Evolutionary conservation across 2,888 invertebrate genomes (phyloP), one percentile per base, ranked within the genome.

Genomic region (Prionchulus punctatus): DNA sequence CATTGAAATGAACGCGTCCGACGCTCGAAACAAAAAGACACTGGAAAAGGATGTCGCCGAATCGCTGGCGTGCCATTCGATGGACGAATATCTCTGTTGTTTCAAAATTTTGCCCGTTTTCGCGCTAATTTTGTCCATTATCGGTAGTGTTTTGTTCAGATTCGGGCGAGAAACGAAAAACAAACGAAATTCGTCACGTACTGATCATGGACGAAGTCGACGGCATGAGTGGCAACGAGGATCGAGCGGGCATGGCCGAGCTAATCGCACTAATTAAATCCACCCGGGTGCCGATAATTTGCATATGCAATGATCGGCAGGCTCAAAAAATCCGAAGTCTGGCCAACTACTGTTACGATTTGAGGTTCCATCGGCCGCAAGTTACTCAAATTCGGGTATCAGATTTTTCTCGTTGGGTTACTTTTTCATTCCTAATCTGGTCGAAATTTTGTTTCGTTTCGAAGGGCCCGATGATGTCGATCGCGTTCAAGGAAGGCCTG

Each of bases 161-260:
- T n/a, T 45, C 45, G 12, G 23, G 23, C 23, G 23, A 4, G 12
- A 45, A n/a, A n/a, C n/a, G n/a, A 4, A 23, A 45, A n/a, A 12
- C 18, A 7, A 45, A 12, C 7, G 45, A n/a, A 23, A 12, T 23
- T 45, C 7, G 18, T 12, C 89, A 90, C 68, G 89, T 89, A 18
- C 74, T 99, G 4, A 79, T 99, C n/a, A 99, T 99, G 98, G 98
- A 99, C 69, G 98, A 99, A 79, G 96, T 99, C 0, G 98, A 99
- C 70, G 98, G 98, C 7, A 98, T 99, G 94, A 88, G 92, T 1
- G 96, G 96, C 1, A 98, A 96, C 71, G 91, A 98, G 73, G 98
- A 99, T 73, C 80, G 98, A 64, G 96, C 96, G 26, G 98, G 98
- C 45, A 80, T 98, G 18, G 63, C 90, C 74, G 96, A 96, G 74